Evolutionary conservation across 2,113 vertebrate species (phyloP).

Genomic region (Aviceda subcristata): DNA sequence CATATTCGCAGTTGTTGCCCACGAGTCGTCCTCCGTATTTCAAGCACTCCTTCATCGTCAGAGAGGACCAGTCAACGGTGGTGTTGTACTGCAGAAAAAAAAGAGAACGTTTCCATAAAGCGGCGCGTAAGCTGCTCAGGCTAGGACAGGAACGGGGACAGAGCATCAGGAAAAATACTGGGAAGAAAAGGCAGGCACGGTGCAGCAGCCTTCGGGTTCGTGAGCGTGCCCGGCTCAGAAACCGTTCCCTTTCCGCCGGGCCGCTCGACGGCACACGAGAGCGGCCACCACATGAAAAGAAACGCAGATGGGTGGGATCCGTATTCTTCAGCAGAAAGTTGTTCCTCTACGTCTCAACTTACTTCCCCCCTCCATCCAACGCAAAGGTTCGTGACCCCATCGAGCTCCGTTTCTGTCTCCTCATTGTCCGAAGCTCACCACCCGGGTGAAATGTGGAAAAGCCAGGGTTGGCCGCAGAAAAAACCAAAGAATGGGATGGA

Average conservation of each 20-base stretch:
- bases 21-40: slow-evolving; percentile 84
- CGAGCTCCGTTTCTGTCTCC: background rate
- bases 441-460: background rate
- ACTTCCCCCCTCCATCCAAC: background rate
- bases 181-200: background rate
- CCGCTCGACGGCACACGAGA: background rate
- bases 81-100: slow-evolving; percentile 71
- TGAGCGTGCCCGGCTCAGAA: background rate
- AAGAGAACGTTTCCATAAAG: background rate
- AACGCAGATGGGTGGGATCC: background rate
- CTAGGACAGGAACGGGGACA: background rate
- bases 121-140: background rate
- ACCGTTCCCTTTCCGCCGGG: background rate
- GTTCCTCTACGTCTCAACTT: background rate
- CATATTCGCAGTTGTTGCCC: slow-evolving; percentile 84
- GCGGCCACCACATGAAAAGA: background rate
- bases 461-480: background rate
- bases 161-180: background rate
- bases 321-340: background rate
- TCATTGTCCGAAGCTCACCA: background rate
- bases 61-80: slow-evolving; percentile 81
- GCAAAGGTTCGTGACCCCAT: accelerated
- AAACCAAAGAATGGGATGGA: background rate
- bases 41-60: slow-evolving; percentile 84
- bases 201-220: background rate